These are phyloP conservation scores for Pogonomyrmex barbatus DNA, from an alignment of 1,140 invertebrate genomes.

Conservation along the genomic window DNA sequence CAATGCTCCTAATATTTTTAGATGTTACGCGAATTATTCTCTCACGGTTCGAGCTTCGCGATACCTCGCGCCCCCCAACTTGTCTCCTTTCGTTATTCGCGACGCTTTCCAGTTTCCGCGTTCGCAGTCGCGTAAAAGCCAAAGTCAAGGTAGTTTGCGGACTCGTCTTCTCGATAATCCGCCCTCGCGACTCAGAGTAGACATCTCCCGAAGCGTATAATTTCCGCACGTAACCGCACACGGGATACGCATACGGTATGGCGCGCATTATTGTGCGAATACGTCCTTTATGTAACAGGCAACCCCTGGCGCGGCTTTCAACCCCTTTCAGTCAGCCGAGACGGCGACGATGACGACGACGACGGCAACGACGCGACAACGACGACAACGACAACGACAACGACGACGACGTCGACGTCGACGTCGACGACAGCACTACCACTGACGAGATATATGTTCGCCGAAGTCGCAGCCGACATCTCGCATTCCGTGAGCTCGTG, in stretches of 20 bases:
- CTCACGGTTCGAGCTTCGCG: background rate
- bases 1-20: conserved; percentile 41
- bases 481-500: conserved; percentile 53
- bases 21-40: conserved; percentile 7
- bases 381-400: conserved; percentile 18
- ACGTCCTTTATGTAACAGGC: conserved; percentile 67
- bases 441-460: conserved; percentile 34
- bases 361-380: background rate
- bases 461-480: conserved; percentile 60
- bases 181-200: conserved; percentile 27
- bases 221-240: conserved; percentile 57
- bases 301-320: conserved; percentile 58
- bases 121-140: conserved; percentile 8
- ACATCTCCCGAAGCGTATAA: conserved; percentile 51
- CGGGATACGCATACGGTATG: conserved; percentile 54
- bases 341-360: conserved; percentile 39
- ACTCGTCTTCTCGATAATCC: conserved; percentile 53
- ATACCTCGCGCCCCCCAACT: background rate
- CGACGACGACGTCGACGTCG: background rate
- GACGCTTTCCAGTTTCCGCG: background rate
- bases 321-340: conserved; percentile 69
- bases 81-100: background rate
- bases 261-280: conserved; percentile 69
- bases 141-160: conserved; percentile 50
- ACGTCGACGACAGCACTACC: conserved; percentile 36